Conservation (phyloP, 2,888 invertebrate species). For the Tipula lateralis region DNA sequence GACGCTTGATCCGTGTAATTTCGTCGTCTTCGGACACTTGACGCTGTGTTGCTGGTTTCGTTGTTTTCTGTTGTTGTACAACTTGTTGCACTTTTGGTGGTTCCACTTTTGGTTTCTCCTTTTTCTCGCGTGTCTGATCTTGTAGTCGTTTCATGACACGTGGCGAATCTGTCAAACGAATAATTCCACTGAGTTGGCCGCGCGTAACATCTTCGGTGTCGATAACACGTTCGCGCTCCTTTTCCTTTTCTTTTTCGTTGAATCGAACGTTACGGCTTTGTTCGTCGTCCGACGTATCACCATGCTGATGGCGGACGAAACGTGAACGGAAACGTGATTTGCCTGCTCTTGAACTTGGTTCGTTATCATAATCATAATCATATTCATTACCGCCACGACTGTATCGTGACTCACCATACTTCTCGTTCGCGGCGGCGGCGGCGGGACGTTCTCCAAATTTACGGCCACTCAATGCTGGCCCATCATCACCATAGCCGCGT, state of each 20-base stretch:
- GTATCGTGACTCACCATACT: slow-evolving; percentile 50
- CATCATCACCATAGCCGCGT: slow-evolving; percentile 55
- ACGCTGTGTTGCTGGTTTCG: slow-evolving; percentile 58
- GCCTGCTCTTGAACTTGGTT: slow-evolving; percentile 55
- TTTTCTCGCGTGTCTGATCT: slow-evolving; percentile 70
- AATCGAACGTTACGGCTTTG: slow-evolving; percentile 61
- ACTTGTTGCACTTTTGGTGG: slow-evolving; percentile 55
- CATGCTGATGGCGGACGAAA: slow-evolving; percentile 64
- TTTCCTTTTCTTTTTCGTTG: slow-evolving; percentile 56
- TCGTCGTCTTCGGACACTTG: slow-evolving; percentile 88
- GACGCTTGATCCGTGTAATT: slow-evolving; percentile 78
- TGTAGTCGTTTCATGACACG: slow-evolving; percentile 84
- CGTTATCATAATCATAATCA: slow-evolving; percentile 65
- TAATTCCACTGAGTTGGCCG: slow-evolving; percentile 84
- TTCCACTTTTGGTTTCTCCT: slow-evolving; percentile 63
- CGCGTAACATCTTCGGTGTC: slow-evolving; percentile 87
- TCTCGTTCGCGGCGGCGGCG: slow-evolving; percentile 52
- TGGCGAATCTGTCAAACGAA: slow-evolving; percentile 79
- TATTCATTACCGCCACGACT: slow-evolving; percentile 54
- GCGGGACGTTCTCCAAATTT: slow-evolving; percentile 70
- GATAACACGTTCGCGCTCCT: slow-evolving; percentile 67
- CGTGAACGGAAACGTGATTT: slow-evolving; percentile 67
- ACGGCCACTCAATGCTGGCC: slow-evolving; percentile 66
- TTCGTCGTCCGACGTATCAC: slow-evolving; percentile 69
- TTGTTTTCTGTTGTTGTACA: slow-evolving; percentile 49